Base-by-base conservation (phyloP, 2,113 vertebrate species). In the Sturnus vulgaris region DNA sequence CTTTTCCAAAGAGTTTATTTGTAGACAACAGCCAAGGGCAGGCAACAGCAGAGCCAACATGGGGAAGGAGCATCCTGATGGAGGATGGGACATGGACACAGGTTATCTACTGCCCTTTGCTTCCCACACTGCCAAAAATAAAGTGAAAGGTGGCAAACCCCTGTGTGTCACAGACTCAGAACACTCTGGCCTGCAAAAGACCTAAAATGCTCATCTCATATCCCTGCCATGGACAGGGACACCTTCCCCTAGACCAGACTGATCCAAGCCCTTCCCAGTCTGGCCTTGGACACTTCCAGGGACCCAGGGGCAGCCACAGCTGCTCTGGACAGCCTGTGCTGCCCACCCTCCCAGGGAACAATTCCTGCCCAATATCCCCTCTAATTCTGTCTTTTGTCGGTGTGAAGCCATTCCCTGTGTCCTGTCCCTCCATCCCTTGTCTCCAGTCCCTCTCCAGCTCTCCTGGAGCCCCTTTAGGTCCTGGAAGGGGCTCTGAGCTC, bases 341-440 rank as follows among this genome's bases (percentile, higher is more conserved):
- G 0, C 0, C 0, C 44, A 59, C 5, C 44, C 37, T 44, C 37
- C 0, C 10, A 73, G 37, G 16, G 16, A 63, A 1, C 0, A 33
- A 65, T 44, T 65, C 5, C 19, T 88, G 1, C 33, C 39, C 37
- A 39, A 25, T 12, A 21, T 30, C 7, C 7, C 53, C n/a, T 21
- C 28, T 0, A 24, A 0, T 18, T 23, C 56, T 30, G 23, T 0
- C 28, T 21, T 71, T 16, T 27, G 42, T 17, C 35, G 27, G 5
- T 88, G 66, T 27, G 19, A 7, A 64, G 31, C 21, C 46, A 60
- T 18, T 66, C 12, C 49, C 49, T 4, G 4, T 24, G 28, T 59
- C 28, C 37, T 66, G 53, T 46, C 27, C 11, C 37, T 57, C 59
- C 86, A 64, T 1, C 4, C 31, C 35, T 65, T 72, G 42, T 40